These are phyloP conservation scores for Hemithea aestivaria DNA, from an alignment of 2,888 invertebrate genomes.

Conservation along the genomic window DNA sequence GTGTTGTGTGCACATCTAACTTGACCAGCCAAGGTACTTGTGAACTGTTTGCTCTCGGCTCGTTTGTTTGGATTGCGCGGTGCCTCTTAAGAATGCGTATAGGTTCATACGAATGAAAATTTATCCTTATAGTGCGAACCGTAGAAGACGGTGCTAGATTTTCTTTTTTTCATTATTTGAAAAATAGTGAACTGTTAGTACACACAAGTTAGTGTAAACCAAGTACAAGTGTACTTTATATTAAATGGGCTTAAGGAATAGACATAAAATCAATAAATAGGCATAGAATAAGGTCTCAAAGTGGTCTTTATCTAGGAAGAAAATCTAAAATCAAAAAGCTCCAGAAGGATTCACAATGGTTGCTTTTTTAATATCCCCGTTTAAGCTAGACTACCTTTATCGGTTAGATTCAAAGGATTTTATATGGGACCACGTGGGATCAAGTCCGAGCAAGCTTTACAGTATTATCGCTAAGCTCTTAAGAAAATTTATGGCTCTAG, in stretches of 20 bases:
- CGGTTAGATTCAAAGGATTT: conserved; percentile 15
- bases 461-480: conserved; percentile 20
- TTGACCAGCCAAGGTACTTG: conserved; percentile 50
- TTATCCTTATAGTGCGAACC: too few species aligned
- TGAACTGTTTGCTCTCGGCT: conserved; percentile 20
- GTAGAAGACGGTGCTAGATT: too few species aligned
- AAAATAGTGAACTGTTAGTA: too few species aligned
- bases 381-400: conserved; percentile 16
- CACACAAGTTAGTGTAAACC: too few species aligned
- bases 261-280: too few species aligned
- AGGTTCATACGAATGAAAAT: too few species aligned
- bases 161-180: too few species aligned
- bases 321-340: too few species aligned
- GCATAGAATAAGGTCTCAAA: too few species aligned
- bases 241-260: too few species aligned
- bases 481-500: conserved; percentile 17
- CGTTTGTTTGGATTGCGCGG: conserved; percentile 18
- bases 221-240: too few species aligned
- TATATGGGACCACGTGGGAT: conserved; percentile 21
- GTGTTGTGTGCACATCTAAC: conserved; percentile 65
- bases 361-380: conserved; percentile 9
- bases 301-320: too few species aligned
- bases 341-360: not conserved
- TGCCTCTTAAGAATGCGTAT: not conserved
- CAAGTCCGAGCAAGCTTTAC: conserved; percentile 18